Base-by-base conservation (phyloP, 1,140 invertebrate genomes). In the Aphidius ervi region DNA sequence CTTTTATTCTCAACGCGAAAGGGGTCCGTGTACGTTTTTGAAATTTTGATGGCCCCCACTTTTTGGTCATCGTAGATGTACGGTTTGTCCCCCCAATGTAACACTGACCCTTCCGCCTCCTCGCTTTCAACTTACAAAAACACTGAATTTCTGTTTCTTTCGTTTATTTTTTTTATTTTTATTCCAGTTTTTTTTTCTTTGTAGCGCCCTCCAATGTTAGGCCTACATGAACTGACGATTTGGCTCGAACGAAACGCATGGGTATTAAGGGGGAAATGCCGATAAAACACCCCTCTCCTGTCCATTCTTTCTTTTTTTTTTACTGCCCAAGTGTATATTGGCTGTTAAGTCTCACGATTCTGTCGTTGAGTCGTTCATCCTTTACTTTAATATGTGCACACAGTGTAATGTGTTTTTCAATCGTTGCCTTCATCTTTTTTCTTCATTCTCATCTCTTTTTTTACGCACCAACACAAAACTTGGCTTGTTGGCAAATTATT, bases 11-110 rank as follows among this genome's bases (percentile, higher is more conserved):
- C 72, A 66, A 72, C 76, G 76, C 76, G 76, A 80, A 79, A 78
- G 77, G 77, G 77, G 77, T 67, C 76, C 75, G 76, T 72, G 75
- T 79, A 80, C 78, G 77, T 79, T 79, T 79, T 80, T 79, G 77
- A 79, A 80, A 80, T 80, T 80, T 83, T 70, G 82, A 83, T 79
- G 88, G 86, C 74, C 87, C 88, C 88, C 88, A 90, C 70, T 86
- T 39, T 39, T 53, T 60, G 49, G 37, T 45, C 20, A 42, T 58
- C 40, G 23, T 54, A 16, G n/a, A 41, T n/a, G 40, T 40, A 54
- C 52, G 39, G 52, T 41, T 9, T 40, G 52, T 54, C 52, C 52
- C 40, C 40, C 40, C 52, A 7, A n/a, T n/a, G 23, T 31, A 31
- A 31, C 23, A 31, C 23, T 48, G 46, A n/a, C 46, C 16, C 16